Evolutionary conservation across 2,113 vertebrate species (phyloP), one percentile per base, ranked within the genome.

Genomic region (Dicaeum eximium): DNA sequence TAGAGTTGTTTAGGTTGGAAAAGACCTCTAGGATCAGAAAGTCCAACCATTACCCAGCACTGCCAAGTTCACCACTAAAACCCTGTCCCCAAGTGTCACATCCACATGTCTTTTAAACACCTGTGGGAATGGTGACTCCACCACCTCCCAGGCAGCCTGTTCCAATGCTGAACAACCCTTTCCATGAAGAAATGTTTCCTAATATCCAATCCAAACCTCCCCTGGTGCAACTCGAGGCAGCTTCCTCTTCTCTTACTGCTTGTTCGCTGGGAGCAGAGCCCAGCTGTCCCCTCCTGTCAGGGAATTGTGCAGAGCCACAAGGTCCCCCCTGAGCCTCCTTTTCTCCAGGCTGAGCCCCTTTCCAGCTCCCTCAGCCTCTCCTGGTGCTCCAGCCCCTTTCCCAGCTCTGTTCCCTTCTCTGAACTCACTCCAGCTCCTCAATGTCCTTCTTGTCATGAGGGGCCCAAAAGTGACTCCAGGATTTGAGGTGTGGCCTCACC

Each of bases 291-390:
- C 5, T 75, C 22, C 31, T 67, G 31, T 42, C 37, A 42, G 24
- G 18, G 61, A 44, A 17, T 2, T 37, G 7, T 35, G 25, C 1
- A 9, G 13, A 58, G 7, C 3, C 1, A 10, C 0, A 31, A 18
- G 11, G 5, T 21, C 3, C 21, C 6, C 8, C 7, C 3, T 0
- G 70, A 47, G 5, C 31, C 35, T 42, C 35, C 16, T 25, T 5
- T 50, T 5, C 31, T 75, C 31, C 44, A 57, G 31, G 5, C 70
- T 66, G 42, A 66, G 35, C 71, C 37, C 20, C 8, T 56, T 27
- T 15, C 7, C 44, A 80, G 27, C 33, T 65, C 51, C 28, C 23
- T 53, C 45, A 51, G 51, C 33, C 6, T 0, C 28, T 58, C 23
- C 33, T 66, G 47, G 20, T 16, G 53, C 28, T 53, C 86, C 86